Conservation (phyloP, 2,888 invertebrate species). For the Micoletzkya japonica region DNA sequence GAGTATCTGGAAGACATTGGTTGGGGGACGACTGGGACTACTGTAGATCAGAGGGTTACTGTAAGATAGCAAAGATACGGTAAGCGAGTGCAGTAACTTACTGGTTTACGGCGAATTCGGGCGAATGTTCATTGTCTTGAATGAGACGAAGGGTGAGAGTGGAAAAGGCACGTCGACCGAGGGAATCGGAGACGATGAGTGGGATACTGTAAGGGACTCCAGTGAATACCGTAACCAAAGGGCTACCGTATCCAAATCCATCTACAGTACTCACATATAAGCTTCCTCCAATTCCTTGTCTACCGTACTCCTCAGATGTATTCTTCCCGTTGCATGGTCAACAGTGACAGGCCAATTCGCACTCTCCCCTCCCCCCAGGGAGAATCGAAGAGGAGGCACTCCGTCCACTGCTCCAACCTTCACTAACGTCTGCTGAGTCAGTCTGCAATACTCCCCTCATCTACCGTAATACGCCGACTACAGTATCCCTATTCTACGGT, state of each 20-base stretch:
- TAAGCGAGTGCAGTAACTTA: slow-evolving; percentile 3
- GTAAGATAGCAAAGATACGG: neutral
- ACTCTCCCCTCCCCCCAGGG: slow-evolving; percentile 53
- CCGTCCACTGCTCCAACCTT: slow-evolving; percentile 45
- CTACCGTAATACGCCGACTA: neutral
- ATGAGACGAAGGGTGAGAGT: slow-evolving; percentile 47
- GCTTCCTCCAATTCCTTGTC: slow-evolving; percentile 34
- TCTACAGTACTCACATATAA: slow-evolving; percentile 35
- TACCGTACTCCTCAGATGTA: slow-evolving; percentile 43
- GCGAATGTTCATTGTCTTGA: slow-evolving; percentile 94
- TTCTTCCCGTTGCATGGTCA: slow-evolving; percentile 44
- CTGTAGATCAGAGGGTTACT: no score
- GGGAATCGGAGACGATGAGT: slow-evolving; percentile 45
- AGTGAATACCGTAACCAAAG: neutral
- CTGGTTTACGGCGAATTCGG: slow-evolving; percentile 74
- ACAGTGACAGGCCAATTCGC: slow-evolving; percentile 48
- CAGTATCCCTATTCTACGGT: neutral
- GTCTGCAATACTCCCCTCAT: neutral
- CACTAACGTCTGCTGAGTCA: slow-evolving; percentile 32
- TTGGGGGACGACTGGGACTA: neutral
- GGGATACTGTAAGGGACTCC: slow-evolving; percentile 38
- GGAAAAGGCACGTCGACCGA: slow-evolving; percentile 49
- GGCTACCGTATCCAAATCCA: neutral
- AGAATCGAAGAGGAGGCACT: slow-evolving; percentile 45
- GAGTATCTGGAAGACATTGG: slow-evolving; percentile 34